Conservation (phyloP, 2,113 vertebrate genomes). For the Zeus faber region DNA sequence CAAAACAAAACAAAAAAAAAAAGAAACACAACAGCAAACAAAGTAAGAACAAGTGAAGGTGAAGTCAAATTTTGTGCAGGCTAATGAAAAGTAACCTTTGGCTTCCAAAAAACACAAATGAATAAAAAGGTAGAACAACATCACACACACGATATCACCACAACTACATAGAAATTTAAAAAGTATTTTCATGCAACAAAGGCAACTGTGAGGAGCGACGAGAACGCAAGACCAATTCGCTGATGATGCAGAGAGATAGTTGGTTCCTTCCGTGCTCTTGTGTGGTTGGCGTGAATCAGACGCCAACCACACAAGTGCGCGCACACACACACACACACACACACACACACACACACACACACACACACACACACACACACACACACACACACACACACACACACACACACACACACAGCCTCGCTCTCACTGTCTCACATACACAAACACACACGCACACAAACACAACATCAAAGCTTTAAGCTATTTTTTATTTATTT, state of each 20-base stretch:
- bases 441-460: background rate
- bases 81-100: slow-evolving; percentile 70
- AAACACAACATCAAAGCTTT: background rate
- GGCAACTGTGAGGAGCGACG: slow-evolving; percentile 64
- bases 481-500: background rate
- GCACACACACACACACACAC: background rate
- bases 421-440: no score
- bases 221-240: slow-evolving; percentile 44
- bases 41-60: slow-evolving; percentile 53
- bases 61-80: slow-evolving; percentile 67
- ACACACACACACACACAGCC: background rate
- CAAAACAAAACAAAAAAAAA: slow-evolving; percentile 58
- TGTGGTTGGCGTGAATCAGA: slow-evolving; percentile 19
- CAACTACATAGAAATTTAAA: slow-evolving; percentile 45
- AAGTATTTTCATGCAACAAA: slow-evolving; percentile 76
- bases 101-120: slow-evolving; percentile 63
- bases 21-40: slow-evolving; percentile 55
- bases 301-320: no score
- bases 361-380: background rate
- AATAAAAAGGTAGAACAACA: slow-evolving; percentile 47
- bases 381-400: background rate
- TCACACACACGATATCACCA: slow-evolving; percentile 44
- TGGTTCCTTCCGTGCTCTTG: slow-evolving; percentile 6
- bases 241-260: slow-evolving; percentile 37
- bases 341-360: no score